Evolutionary conservation across 2,888 invertebrate genomes (phyloP), one percentile per base, ranked within the genome.

Genomic region (Terebella lapidaria): DNA sequence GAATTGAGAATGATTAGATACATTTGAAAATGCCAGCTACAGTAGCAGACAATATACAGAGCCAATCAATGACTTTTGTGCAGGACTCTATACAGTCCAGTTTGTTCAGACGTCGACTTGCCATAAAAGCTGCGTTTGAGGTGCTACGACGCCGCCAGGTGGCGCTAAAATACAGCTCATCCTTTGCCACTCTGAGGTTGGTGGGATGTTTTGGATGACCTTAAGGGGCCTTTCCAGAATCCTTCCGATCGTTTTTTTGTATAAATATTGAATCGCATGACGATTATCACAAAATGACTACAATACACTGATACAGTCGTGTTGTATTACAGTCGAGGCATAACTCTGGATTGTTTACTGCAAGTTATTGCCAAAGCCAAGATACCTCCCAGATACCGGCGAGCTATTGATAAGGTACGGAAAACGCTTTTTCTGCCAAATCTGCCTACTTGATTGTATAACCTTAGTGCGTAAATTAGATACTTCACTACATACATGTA

Each of bases 81-180:
- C 66, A 78, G 77, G 70, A 65, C 56, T 78, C 79, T 2, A 73
- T 79, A 72, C 77, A 78, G 59, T 68, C 72, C 20, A 75, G 75
- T 62, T 63, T 77, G 30, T 72, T 77, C 62, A 62, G 79, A 20
- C 63, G 76, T 30, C 64, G 77, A 45, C 70, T 78, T 1, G 79
- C 74, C 3, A 70, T 77, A 18, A 61, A 75, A 25, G 78, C 77
- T 24, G 74, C 77, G 0, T 79, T 72, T 66, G 77, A 77, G 27
- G 53, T 53, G 22, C 53, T 53, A 10, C 24, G 27, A 10, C 22
- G 5, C 25, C 22, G 53, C 25, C 53, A 26, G n/a, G 53, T 56
- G 22, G 20, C 54, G 15, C 28, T 61, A n/a, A 56, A 46, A 22
- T 49, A 56, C 47, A 18, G 56, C 29, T 61, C 64, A n/a, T 47